Conservation (phyloP, 2,888 invertebrate genomes). For the Tachina lurida region DNA sequence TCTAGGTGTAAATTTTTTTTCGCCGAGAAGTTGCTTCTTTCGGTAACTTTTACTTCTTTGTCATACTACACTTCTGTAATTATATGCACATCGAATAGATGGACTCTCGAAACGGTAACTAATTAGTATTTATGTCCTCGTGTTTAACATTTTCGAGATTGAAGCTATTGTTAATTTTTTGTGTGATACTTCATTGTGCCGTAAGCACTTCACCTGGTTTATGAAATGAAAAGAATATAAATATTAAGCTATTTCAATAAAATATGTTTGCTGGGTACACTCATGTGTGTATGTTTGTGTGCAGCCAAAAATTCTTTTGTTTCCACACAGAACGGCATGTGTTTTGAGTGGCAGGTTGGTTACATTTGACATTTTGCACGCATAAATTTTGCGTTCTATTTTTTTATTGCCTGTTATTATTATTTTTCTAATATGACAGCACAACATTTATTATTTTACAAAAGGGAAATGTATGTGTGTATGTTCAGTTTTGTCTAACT, state of each 20-base stretch:
- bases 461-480: not conserved
- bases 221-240: too few species aligned
- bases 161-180: too few species aligned
- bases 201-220: too few species aligned
- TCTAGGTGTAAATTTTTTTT: too few species aligned
- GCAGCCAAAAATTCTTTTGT: not conserved
- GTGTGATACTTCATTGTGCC: too few species aligned
- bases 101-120: too few species aligned
- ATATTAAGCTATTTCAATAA: not conserved
- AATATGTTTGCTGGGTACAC: not conserved
- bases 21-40: too few species aligned
- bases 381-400: not conserved
- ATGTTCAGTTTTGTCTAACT: constrained; percentile 3
- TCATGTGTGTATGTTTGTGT: not conserved
- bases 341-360: not conserved
- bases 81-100: too few species aligned
- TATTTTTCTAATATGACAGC: constrained; percentile 50
- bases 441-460: constrained; percentile 36
- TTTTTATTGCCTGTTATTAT: constrained; percentile 15
- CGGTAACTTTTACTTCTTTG: too few species aligned
- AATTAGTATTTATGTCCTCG: too few species aligned
- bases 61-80: too few species aligned
- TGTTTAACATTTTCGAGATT: too few species aligned
- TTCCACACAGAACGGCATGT: not conserved
- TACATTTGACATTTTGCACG: constrained; percentile 20